Conservation (phyloP, 2,888 invertebrate species). For the Tiliacea aurago region DNA sequence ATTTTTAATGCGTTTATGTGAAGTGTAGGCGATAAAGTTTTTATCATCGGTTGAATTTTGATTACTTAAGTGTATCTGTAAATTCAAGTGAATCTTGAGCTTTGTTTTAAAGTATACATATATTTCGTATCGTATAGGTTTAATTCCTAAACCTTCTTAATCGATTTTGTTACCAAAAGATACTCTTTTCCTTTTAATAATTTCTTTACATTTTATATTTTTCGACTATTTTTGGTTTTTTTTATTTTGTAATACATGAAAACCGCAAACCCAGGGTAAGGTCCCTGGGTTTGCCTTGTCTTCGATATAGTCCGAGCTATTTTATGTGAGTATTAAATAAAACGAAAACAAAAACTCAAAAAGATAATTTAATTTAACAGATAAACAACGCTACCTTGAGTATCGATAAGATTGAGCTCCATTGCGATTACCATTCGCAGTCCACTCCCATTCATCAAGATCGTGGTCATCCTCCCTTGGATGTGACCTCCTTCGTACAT, state of each 20-base stretch:
- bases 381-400: conserved; percentile 79
- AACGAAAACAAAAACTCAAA: conserved; percentile 59
- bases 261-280: no score
- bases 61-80: background rate
- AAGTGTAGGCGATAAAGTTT: background rate
- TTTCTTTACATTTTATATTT: background rate
- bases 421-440: conserved; percentile 71
- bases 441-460: conserved; percentile 89
- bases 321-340: conserved; percentile 11
- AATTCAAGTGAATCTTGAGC: background rate
- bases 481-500: conserved; percentile 68
- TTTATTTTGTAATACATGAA: background rate
- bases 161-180: background rate
- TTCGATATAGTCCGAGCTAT: no score
- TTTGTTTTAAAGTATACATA: no score
- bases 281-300: no score
- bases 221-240: background rate
- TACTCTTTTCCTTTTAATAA: background rate
- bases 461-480: conserved; percentile 80
- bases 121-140: no score
- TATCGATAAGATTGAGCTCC: conserved; percentile 86
- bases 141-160: background rate
- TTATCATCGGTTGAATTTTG: background rate
- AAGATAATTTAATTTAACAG: conserved; percentile 72
- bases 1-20: background rate